Evolutionary conservation across 2,113 vertebrate species (phyloP).

Genomic region (Porphyrio hochstetteri): DNA sequence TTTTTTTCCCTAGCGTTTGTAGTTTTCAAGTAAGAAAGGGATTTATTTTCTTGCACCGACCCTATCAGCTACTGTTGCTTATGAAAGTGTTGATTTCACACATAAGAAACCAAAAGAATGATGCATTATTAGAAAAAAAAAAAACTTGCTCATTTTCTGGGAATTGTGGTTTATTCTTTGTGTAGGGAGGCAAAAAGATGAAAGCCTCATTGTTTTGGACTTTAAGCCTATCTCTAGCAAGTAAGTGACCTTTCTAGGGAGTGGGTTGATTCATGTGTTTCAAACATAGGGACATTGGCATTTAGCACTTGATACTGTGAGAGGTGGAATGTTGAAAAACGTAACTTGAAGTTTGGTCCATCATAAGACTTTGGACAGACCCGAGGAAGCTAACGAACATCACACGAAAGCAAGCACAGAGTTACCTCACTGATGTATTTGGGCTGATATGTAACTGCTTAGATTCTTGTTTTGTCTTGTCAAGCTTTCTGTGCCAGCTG

Average conservation of each 20-base stretch:
- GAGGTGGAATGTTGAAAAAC: background rate
- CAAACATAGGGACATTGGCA: rapidly evolving
- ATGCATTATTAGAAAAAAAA: background rate
- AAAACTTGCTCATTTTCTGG: background rate
- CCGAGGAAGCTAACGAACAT: background rate
- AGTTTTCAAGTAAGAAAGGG: background rate
- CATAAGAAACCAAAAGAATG: background rate
- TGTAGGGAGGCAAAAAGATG: background rate
- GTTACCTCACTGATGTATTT: background rate
- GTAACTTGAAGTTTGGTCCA: background rate
- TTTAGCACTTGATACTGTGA: background rate
- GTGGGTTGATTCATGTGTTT: background rate
- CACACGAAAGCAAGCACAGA: background rate
- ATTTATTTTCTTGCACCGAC: background rate
- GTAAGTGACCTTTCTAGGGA: background rate
- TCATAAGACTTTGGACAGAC: background rate
- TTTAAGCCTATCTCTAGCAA: background rate
- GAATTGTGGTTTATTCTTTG: background rate
- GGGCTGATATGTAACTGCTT: background rate
- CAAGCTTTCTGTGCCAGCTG: background rate
- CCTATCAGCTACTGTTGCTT: background rate
- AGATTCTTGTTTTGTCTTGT: background rate
- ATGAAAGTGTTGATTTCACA: background rate
- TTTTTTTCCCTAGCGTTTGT: background rate
- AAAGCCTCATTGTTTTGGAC: background rate